Conservation (phyloP, 2,113 vertebrate genomes). For the Salvator merianae region DNA sequence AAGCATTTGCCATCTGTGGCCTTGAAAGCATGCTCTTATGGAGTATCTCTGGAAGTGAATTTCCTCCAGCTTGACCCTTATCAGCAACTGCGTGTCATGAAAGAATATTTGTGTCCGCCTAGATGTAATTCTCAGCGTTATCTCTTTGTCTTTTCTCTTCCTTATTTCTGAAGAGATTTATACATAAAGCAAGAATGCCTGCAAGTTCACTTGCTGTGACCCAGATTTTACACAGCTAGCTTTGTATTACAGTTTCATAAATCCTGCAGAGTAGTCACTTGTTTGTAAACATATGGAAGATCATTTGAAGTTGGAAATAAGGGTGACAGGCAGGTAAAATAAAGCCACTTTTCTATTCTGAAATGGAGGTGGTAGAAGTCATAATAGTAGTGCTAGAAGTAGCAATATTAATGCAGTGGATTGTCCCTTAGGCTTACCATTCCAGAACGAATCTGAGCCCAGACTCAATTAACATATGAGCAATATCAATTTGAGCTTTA, state of each 20-base stretch:
- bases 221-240: constrained; percentile 1
- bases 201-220: constrained; percentile 17
- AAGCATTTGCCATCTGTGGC: constrained; percentile 7
- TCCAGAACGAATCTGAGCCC: no score
- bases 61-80: constrained; percentile 18
- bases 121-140: constrained; percentile 16
- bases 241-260: neutral
- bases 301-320: constrained; percentile 9
- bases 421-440: no score
- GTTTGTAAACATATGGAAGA: constrained; percentile 16
- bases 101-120: constrained; percentile 16
- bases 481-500: no score
- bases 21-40: neutral
- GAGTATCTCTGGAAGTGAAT: neutral
- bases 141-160: constrained; percentile 9
- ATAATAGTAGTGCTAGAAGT: no score
- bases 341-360: neutral
- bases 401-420: no score
- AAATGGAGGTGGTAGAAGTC: neutral
- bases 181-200: constrained; percentile 15
- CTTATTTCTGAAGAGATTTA: constrained; percentile 29
- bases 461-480: no score
- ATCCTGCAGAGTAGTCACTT: neutral
- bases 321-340: constrained; percentile 9
- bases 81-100: constrained; percentile 3